A percentile compares a stretch with the other conserved stretches of the same genome.
Conservation (phyloP, 2,113 vertebrate genomes). For the Grammomys dolichurus region DNA sequence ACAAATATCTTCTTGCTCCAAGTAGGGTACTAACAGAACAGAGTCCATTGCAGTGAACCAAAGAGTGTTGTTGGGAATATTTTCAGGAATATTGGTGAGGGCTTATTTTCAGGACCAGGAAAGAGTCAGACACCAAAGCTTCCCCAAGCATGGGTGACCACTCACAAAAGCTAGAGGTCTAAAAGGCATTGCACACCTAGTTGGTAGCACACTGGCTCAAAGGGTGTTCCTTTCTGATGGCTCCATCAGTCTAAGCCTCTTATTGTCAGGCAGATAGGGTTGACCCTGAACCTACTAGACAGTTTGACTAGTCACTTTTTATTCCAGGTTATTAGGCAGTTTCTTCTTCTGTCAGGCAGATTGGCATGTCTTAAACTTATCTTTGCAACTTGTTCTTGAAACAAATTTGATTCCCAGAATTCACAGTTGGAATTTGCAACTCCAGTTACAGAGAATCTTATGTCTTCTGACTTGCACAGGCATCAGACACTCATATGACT, state of each 20-base stretch:
- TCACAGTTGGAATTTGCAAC: neutral
- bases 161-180: neutral
- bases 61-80: neutral
- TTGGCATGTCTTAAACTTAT: neutral
- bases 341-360: neutral
- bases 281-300: neutral
- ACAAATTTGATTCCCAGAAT: neutral
- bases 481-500: neutral
- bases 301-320: neutral
- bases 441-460: neutral
- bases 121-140: neutral
- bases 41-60: neutral
- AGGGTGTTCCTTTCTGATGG: neutral
- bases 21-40: neutral
- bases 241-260: neutral
- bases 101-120: fast-evolving
- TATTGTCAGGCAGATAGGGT: neutral
- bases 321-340: neutral
- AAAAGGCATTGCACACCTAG: neutral
- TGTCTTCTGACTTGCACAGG: neutral
- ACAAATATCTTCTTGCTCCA: too few relatives aligned
- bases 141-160: neutral
- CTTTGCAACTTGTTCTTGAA: neutral
- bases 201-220: neutral
- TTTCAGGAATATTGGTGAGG: neutral